Base-by-base conservation (phyloP, 2,113 vertebrate genomes). In the Gadus chalcogrammus region DNA sequence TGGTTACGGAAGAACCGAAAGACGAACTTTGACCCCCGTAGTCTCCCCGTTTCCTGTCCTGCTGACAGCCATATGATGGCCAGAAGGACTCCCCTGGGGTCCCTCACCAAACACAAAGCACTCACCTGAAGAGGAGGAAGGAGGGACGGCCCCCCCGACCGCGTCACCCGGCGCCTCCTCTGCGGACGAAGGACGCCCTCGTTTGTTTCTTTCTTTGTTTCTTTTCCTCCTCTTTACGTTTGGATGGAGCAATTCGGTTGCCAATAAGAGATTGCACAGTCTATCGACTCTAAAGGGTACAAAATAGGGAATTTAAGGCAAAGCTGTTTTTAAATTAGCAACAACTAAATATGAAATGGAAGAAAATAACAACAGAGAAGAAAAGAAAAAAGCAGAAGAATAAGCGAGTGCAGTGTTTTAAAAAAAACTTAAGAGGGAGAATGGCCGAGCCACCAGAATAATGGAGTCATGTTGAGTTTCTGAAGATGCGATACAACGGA, bases 241-340 rank as follows among this genome's bases (percentile, higher is more conserved):
- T 89, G 96, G 91, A 95, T 96, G 93, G 95, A 95, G 94, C 94
- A 94, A 94, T 96, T 95, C 93, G 94, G 94, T 97, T 97, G 96
- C 96, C 96, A 96, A 94, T 95, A 96, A 96, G 96, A 98, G 95
- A 98, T 98, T 98, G 95, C 96, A 97, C 95, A 98, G 96, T 98
- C 96, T 95, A 93, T 91, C 92, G 96, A 98, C 96, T 98, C 95
- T 97, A 98, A 98, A 98, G 94, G 95, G 79, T 94, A 95, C 92
- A 93, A 92, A 90, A 93, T 88, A 88, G 85, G 84, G 85, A 87
- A 94, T 95, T 95, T 95, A 95, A 24, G 93, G 94, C 78, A 87
- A 87, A 79, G 73, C 93, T 96, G 95, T 96, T 94, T 93, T 93
- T 62, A 61, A 61, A 94, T 91, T 92, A 85, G 72, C 90, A 8